Evolutionary conservation across 2,113 vertebrate species (phyloP).

Genomic region (Gorsachius goisagi): DNA sequence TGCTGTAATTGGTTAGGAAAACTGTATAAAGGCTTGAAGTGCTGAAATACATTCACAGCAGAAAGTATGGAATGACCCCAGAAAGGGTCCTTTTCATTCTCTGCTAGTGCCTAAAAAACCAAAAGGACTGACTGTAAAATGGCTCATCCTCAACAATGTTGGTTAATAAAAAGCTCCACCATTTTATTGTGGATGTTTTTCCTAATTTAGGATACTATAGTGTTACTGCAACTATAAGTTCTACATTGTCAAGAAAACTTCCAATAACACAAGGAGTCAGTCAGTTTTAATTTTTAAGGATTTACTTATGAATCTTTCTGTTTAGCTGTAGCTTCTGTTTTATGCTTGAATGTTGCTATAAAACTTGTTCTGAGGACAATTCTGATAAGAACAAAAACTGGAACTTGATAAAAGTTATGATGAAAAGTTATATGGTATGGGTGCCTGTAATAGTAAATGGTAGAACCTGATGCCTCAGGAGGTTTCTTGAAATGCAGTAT

Average conservation of each 20-base stretch:
- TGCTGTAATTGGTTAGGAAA: background rate
- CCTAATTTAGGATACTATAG: background rate
- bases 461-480: background rate
- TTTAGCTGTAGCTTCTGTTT: background rate
- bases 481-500: background rate
- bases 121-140: background rate
- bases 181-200: accelerated
- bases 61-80: background rate
- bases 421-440: background rate
- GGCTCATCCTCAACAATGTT: background rate
- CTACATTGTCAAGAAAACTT: background rate
- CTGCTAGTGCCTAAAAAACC: background rate
- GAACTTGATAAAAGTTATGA: background rate
- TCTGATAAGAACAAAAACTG: background rate
- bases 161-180: background rate
- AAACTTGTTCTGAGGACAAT: background rate
- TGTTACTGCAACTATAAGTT: background rate
- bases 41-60: background rate
- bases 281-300: background rate
- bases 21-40: background rate
- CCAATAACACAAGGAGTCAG: background rate
- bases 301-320: background rate
- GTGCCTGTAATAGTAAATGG: background rate
- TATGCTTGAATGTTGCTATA: background rate
- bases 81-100: background rate